Percentiles rank a stretch among this genome's conserved stretches.
Conservation (phyloP, 2,113 vertebrate genomes). For the Eidolon helvum region DNA sequence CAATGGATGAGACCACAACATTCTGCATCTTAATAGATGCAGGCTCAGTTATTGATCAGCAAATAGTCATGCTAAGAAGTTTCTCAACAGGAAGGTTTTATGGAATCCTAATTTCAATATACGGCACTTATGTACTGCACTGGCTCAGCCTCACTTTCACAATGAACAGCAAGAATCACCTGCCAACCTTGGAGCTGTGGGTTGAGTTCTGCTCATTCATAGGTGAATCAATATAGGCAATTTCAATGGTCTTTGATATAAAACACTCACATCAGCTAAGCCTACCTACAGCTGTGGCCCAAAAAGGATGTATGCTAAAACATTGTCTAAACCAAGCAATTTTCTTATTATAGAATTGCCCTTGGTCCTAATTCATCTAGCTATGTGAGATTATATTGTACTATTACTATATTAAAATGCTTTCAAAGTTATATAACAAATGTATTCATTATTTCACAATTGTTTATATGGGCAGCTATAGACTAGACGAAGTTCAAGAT, state of each 20-base stretch:
- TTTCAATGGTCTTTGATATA: conserved; percentile 38
- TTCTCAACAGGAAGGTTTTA: not conserved
- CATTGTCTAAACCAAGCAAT: not conserved
- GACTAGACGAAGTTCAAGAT: not conserved
- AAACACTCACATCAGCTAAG: not conserved
- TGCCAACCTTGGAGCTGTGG: not conserved
- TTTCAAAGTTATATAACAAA: not conserved
- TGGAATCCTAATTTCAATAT: not conserved
- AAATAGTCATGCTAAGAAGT: not conserved
- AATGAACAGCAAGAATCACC: not conserved
- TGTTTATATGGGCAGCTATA: not conserved
- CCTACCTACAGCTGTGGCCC: not conserved
- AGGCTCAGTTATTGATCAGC: not conserved
- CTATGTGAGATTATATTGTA: not conserved
- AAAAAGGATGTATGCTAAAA: not conserved
- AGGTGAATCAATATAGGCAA: conserved; percentile 3
- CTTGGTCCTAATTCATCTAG: not conserved
- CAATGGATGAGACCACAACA: no score
- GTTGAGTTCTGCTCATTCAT: conserved; percentile 27
- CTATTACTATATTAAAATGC: conserved; percentile 12
- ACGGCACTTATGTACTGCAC: not conserved
- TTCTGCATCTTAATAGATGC: not conserved
- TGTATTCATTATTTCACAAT: not conserved
- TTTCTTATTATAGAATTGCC: conserved; percentile 17
- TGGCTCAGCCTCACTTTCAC: not conserved